Conservation (phyloP, 2,888 invertebrate genomes). For the Dicyrtoma fusca region DNA sequence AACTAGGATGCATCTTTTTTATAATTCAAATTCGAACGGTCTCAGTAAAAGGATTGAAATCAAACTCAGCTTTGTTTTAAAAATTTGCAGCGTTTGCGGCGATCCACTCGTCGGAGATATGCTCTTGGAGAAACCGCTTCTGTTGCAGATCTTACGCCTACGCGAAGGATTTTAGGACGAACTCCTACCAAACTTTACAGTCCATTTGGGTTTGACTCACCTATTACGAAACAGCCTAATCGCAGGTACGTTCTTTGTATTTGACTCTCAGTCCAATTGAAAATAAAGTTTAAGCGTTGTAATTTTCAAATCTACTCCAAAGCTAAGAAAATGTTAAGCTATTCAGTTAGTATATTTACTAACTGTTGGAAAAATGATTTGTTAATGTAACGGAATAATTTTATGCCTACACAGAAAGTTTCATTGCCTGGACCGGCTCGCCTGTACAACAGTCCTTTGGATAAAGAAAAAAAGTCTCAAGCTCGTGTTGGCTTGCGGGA, state of each 20-base stretch:
- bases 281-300: too few species aligned
- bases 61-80: too few species aligned
- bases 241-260: slow-evolving; percentile 34
- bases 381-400: neutral
- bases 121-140: slow-evolving; percentile 47
- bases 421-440: slow-evolving; percentile 21
- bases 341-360: too few species aligned
- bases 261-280: neutral
- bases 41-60: too few species aligned
- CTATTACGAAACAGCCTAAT: slow-evolving; percentile 58
- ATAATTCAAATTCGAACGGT: too few species aligned
- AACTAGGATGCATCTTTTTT: too few species aligned
- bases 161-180: slow-evolving; percentile 62
- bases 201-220: slow-evolving; percentile 76
- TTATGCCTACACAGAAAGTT: slow-evolving; percentile 7
- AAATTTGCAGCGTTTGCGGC: slow-evolving; percentile 63
- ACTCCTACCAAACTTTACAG: slow-evolving; percentile 76
- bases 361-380: neutral
- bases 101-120: slow-evolving; percentile 64
- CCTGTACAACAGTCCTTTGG: slow-evolving; percentile 10
- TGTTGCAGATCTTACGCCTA: slow-evolving; percentile 53
- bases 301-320: too few species aligned
- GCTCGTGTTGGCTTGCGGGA: slow-evolving; percentile 19
- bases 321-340: too few species aligned
- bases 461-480: neutral